Evolutionary conservation across 2,113 vertebrate species (phyloP), one percentile per base, ranked within the genome.

Genomic region (Cervus canadensis): DNA sequence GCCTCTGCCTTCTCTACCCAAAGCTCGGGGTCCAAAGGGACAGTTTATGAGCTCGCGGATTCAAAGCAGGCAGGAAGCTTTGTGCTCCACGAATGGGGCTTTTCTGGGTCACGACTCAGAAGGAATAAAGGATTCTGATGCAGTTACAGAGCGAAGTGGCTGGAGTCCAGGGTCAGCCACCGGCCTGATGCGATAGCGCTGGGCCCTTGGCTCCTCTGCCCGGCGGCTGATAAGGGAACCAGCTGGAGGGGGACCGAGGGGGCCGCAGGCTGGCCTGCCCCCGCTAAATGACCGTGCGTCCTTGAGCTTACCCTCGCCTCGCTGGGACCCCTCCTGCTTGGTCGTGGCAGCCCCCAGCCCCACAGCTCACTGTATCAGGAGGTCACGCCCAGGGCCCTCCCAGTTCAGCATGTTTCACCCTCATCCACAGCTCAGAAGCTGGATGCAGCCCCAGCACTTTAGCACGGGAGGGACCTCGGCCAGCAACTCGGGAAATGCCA

Each of bases 81-180:
- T 96, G 62, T 74, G 86, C 71, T 91, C 60, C 79, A 48, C 45
- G 79, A 59, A 97, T 84, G 79, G 94, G 84, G 26, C 89, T 95
- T 96, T 96, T 97, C 90, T 97, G 93, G 97, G 94, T 97, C 95
- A 95, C 21, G 2, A 84, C 90, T 74, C 94, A 84, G 93, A 89
- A 97, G 90, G 60, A 48, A 94, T 64, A 64, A 91, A 92, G 48
- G 67, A 43, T 36, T 60, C 86, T 62, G 71, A 84, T 21, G 36
- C 25, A 40, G 90, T 50, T 45, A 19, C 67, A 26, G 81, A 78
- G 87, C 52, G 12, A 8, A 50, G 81, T 10, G 15, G 84, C 84
- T 7, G 48, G 23, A 21, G 0, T 25, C 89, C 6, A 56, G 87
- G 87, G 87, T 87, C 95, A 87, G 92, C n/a, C 2, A 0, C 89